Conservation (phyloP, 2,113 vertebrate genomes). For the Lycaon pictus region DNA sequence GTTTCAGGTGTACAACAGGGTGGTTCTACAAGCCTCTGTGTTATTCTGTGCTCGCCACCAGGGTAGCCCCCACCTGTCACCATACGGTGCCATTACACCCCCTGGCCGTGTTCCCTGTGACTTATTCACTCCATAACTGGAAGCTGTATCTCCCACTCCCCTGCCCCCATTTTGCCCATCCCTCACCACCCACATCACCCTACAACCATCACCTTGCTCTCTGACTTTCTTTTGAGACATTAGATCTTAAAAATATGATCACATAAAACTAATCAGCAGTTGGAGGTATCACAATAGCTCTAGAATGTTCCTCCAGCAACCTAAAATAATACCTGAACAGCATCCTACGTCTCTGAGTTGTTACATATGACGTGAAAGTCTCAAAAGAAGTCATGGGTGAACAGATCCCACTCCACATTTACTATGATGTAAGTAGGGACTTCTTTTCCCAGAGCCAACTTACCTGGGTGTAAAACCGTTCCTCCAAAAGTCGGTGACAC, state of each 20-base stretch:
- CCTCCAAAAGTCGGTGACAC: background rate
- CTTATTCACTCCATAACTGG: background rate
- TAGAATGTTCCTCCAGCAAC: background rate
- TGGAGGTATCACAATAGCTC: background rate
- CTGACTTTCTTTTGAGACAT: constrained; percentile 7
- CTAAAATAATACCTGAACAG: background rate
- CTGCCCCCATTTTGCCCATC: background rate
- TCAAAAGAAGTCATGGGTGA: constrained; percentile 16
- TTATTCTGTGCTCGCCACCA: background rate
- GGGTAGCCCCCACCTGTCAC: background rate
- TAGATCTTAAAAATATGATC: constrained; percentile 39
- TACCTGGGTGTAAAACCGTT: background rate
- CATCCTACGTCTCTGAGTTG: background rate
- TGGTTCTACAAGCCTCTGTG: background rate
- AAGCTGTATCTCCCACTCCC: background rate
- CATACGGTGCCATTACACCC: background rate
- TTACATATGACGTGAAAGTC: constrained; percentile 24
- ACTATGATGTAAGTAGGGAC: background rate
- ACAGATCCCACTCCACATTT: background rate
- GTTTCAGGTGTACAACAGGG: background rate
- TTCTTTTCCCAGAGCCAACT: background rate
- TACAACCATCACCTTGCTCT: background rate
- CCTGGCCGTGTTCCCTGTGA: background rate
- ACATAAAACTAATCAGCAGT: constrained; percentile 21
- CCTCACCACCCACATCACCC: background rate